Evolutionary conservation across 2,113 vertebrate genomes (phyloP).

Genomic region (Mirounga angustirostris): DNA sequence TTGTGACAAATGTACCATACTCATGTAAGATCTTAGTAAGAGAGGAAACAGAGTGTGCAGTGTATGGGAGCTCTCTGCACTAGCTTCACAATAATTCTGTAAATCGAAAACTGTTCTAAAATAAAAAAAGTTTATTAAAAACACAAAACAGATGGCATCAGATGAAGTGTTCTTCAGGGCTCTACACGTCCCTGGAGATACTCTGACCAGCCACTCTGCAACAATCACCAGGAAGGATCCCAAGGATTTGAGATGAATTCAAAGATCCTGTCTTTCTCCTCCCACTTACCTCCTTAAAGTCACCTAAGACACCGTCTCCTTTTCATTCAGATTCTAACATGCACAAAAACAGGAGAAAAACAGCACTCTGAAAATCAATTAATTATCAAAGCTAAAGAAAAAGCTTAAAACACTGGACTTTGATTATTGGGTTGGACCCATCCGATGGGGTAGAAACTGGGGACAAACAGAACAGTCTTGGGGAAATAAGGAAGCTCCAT

Average conservation of each 20-base stretch:
- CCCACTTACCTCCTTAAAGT: background rate
- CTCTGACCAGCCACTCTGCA: background rate
- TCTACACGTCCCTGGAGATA: background rate
- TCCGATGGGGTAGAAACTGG: background rate
- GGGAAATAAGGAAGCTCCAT: too few species aligned
- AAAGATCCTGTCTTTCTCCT: background rate
- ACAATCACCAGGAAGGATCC: background rate
- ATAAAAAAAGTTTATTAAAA: background rate
- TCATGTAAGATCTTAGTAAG: background rate
- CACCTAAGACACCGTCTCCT: background rate
- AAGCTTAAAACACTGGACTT: background rate
- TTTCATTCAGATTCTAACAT: background rate
- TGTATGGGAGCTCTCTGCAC: background rate
- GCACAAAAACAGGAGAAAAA: background rate
- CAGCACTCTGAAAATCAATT: background rate
- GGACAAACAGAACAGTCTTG: background rate
- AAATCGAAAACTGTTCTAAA: slow-evolving; percentile 26
- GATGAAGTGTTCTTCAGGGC: background rate
- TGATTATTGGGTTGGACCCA: background rate
- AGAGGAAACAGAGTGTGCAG: background rate
- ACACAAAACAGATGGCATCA: background rate
- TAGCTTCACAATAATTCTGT: background rate
- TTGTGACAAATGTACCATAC: background rate
- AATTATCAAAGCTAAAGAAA: background rate
- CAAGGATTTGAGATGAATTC: background rate